Percentiles rank a stretch among this genome's conserved stretches.
phyloP scores from a whole-genome alignment of 2,113 vertebrate species.

The Gnathonemus longibarbis region DNA sequence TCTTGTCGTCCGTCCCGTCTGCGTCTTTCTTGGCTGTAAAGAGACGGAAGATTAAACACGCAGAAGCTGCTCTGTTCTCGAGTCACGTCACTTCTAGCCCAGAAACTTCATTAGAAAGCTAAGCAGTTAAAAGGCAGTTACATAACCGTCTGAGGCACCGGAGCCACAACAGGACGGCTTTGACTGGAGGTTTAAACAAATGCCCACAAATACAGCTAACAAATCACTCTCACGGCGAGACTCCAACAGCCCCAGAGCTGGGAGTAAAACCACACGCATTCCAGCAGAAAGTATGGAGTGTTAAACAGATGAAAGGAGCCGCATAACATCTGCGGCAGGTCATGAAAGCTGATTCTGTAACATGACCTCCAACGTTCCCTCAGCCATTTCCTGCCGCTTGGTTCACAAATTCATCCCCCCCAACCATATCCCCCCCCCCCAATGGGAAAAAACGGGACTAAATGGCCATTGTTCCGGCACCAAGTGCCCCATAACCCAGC shows the following conservation, averaged over 20 bases:
- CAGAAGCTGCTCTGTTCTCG: not conserved
- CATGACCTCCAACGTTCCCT: not conserved
- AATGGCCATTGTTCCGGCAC: not conserved
- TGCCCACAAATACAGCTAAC: not conserved
- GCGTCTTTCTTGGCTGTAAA: constrained; percentile 69
- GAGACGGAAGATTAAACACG: constrained; percentile 21
- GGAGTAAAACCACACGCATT: not conserved
- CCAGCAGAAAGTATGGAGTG: not conserved
- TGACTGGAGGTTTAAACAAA: not conserved
- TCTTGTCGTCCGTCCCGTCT: constrained; percentile 64
- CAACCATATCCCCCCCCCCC: not conserved
- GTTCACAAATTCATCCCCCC: not conserved
- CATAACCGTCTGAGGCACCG: not conserved
- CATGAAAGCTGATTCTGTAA: not conserved
- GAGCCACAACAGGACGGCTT: not conserved
- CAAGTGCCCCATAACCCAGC: not conserved
- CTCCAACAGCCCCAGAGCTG: not conserved
- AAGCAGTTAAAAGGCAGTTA: not conserved
- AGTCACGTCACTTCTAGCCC: not conserved
- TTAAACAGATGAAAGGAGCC: not conserved
- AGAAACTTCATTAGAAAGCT: not conserved
- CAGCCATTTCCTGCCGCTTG: not conserved
- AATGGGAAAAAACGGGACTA: not conserved
- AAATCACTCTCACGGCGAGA: not conserved
- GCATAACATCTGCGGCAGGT: not conserved